These are phyloP conservation scores for Corythornis cristatus DNA, from an alignment of 2,113 vertebrate species.

Conservation along the genomic window DNA sequence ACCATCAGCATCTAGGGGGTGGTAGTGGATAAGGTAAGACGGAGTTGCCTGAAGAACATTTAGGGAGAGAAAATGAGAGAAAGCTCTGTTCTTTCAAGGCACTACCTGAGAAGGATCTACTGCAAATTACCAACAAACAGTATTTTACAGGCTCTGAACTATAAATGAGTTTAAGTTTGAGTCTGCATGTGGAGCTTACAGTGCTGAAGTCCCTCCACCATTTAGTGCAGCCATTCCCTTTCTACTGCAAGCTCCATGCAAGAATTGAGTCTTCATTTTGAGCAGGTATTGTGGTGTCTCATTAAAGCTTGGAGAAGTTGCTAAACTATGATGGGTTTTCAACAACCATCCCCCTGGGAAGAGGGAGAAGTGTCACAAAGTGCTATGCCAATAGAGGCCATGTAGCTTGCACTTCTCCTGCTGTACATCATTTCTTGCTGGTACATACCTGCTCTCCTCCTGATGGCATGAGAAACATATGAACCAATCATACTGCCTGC, in stretches of 20 bases:
- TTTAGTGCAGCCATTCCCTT: not conserved
- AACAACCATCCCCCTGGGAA: slow-evolving; percentile 19
- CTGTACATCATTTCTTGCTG: not conserved
- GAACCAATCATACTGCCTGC: not conserved
- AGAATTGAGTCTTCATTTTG: not conserved
- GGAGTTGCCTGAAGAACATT: slow-evolving; percentile 7
- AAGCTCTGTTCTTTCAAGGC: not conserved
- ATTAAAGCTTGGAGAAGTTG: slow-evolving; percentile 30
- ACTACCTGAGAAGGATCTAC: not conserved
- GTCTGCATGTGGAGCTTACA: not conserved
- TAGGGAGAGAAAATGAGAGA: not conserved
- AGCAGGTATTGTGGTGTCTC: not conserved
- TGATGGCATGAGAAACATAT: not conserved
- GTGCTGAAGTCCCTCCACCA: not conserved
- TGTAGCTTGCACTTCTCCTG: not conserved
- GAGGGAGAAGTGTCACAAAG: slow-evolving; percentile 42
- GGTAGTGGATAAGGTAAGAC: slow-evolving; percentile 63
- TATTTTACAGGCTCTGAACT: not conserved
- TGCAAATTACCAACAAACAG: not conserved
- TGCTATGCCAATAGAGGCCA: not conserved
- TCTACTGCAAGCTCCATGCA: not conserved
- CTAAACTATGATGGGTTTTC: slow-evolving; percentile 50
- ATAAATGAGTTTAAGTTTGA: not conserved
- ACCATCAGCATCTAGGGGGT: slow-evolving; percentile 55
- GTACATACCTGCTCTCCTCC: not conserved